Evolutionary conservation across 2,888 invertebrate species (phyloP), one percentile per base, ranked within the genome.

Genomic region (Adineta ricciae): DNA sequence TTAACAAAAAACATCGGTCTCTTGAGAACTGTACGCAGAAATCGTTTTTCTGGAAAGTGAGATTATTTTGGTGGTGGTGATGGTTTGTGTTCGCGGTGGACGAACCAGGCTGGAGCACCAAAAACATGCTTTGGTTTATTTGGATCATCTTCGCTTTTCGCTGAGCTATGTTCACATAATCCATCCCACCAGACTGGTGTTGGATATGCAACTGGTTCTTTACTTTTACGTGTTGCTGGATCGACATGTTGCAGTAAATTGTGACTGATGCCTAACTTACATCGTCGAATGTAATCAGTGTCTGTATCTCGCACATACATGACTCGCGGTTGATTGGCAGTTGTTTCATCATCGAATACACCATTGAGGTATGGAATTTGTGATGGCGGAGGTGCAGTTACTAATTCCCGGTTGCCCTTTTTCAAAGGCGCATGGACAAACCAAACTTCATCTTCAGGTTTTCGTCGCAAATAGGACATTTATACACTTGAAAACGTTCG

Each of bases 381-480:
- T 19, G 78, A 78, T 38, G 78, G 78, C n/a, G 78, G 78, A 38
- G 78, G 78, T 41, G n/a, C 78, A 24, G 72, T 73, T 7, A 85
- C 85, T 36, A 54, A 19, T 46, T 49, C 72, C 16, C 84, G 56
- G 8, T 27, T 83, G 54, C 72, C 84, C 19, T 83, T 84, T 36
- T 85, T 85, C 24, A 84, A 56, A 19, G 85, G 85, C 32, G 85
- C 50, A 85, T 73, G 84, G 1, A 78, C 54, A 82, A 36, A 78
- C 83, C 84, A 54, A 78, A 78, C 32, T 84, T 85, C 85, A 50
- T 85, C 84, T 78, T 84, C 84, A 36, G 78, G 64, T 49, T 84
- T 85, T 27, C 83, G 83, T 50, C 49, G 78, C 36, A 38, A 84
- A 24, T 49, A 41, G n/a, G 84, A 52, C 85, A 85, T 85, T 27